These are phyloP conservation scores for Paramormyrops kingsleyae DNA, from an alignment of 2,113 vertebrate genomes.

Conservation along the genomic window DNA sequence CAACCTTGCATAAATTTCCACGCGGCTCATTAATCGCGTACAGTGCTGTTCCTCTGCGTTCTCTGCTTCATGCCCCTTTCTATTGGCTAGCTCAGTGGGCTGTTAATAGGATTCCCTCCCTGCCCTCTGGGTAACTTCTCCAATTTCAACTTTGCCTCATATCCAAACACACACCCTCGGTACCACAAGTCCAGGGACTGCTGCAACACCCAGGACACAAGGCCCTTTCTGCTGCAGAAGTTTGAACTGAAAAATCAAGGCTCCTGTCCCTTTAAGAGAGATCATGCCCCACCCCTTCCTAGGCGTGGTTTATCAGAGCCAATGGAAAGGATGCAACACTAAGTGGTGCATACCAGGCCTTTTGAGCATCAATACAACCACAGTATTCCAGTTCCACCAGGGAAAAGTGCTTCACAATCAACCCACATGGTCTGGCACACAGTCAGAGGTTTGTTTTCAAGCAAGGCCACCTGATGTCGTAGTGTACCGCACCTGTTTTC, in stretches of 20 bases:
- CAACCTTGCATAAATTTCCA: conserved; percentile 48
- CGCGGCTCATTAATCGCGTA: conserved; percentile 50
- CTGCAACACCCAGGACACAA: not conserved
- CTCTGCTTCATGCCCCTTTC: conserved; percentile 31
- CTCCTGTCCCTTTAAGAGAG: conserved; percentile 2
- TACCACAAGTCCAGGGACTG: not conserved
- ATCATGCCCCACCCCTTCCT: not conserved
- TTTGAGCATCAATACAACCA: not conserved
- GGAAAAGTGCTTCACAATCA: not conserved
- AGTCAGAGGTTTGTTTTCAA: not conserved
- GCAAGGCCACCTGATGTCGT: not conserved
- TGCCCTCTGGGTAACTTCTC: conserved; percentile 24
- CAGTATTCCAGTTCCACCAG: not conserved
- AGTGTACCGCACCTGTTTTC: not conserved
- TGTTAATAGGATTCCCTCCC: conserved; percentile 19
- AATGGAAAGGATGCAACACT: not conserved
- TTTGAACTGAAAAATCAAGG: not conserved
- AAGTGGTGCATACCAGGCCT: not conserved
- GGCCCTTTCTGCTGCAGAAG: not conserved
- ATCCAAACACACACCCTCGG: not conserved
- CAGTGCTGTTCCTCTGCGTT: conserved; percentile 35
- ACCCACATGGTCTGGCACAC: not conserved
- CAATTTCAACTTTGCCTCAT: not conserved
- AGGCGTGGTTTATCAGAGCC: not conserved
- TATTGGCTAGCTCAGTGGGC: conserved; percentile 39